A percentile compares a stretch with the other conserved stretches of the same genome.
Conservation (phyloP, 2,888 invertebrate species). For the Schizotus pectinicornis region DNA sequence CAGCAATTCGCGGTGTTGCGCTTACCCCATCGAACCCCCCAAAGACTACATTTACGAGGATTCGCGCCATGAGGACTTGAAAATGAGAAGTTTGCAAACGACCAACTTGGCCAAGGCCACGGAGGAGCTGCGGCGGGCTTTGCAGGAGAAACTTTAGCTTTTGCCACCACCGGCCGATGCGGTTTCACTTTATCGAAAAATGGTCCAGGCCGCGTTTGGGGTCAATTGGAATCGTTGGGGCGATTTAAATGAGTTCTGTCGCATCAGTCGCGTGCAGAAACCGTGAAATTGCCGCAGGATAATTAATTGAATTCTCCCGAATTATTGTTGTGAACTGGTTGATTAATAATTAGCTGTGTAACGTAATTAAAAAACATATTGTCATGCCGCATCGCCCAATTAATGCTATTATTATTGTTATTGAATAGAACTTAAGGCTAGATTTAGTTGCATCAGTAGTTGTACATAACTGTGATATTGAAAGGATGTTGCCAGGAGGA, state of each 20-base stretch:
- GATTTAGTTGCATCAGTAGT: conserved; percentile 24
- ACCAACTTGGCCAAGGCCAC: conserved; percentile 69
- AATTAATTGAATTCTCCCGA: no score
- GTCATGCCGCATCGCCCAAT: conserved; percentile 5
- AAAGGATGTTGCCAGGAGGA: not conserved
- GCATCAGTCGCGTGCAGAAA: no score
- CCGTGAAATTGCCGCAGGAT: no score
- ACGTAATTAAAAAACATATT: not conserved
- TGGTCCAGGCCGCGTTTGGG: no score
- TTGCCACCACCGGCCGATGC: no score
- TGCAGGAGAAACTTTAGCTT: conserved; percentile 78
- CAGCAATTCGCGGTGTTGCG: conserved; percentile 60
- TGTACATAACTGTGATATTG: conserved; percentile 47
- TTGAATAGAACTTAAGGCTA: not conserved
- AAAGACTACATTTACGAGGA: conserved; percentile 77
- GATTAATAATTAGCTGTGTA: no score
- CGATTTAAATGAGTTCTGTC: no score
- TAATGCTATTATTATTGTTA: no score
- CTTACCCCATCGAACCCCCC: conserved; percentile 75
- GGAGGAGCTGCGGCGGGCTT: conserved; percentile 75
- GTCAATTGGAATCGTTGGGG: no score
- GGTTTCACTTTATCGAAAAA: no score
- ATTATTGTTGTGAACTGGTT: no score
- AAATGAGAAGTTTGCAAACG: conserved; percentile 58
- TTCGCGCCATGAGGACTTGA: conserved; percentile 60